Conservation (phyloP, 2,797 vertebrate genomes). For the Liparis tanakae region DNA sequence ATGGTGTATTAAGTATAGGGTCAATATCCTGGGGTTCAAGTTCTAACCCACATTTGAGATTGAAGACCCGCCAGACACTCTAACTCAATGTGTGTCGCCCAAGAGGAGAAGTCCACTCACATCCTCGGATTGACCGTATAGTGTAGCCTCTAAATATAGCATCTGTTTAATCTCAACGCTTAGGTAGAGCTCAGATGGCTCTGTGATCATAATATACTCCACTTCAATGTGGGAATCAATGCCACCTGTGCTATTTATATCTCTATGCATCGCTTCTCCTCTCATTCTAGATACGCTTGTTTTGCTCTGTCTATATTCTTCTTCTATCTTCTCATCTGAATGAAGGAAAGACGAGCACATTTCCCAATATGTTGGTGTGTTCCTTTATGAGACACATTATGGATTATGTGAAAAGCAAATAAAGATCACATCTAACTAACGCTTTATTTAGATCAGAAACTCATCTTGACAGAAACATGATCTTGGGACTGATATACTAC, state of each 20-base stretch:
- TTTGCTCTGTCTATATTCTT: neutral
- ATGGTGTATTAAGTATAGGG: neutral
- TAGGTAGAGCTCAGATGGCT: neutral
- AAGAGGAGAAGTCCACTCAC: neutral
- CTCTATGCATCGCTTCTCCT: neutral
- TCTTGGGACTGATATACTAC: neutral
- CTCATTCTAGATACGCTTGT: neutral
- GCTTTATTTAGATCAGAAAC: conserved; percentile 33
- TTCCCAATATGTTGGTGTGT: neutral
- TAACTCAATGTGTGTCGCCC: too few relatives aligned
- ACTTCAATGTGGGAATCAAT: neutral
- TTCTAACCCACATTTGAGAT: neutral
- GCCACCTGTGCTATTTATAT: neutral
- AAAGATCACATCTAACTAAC: neutral
- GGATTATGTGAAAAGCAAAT: neutral
- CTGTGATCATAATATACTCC: neutral
- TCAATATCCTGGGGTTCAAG: neutral
- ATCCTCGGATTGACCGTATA: neutral
- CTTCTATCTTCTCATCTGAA: neutral
- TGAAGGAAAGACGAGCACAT: neutral
- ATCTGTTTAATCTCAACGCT: neutral
- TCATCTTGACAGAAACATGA: conserved; percentile 1
- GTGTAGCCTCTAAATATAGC: neutral
- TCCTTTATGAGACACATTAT: neutral
- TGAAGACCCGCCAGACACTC: neutral